Evolutionary conservation across 2,888 invertebrate genomes (phyloP), one percentile per base, ranked within the genome.

Genomic region (Yponomeuta malinellus): DNA sequence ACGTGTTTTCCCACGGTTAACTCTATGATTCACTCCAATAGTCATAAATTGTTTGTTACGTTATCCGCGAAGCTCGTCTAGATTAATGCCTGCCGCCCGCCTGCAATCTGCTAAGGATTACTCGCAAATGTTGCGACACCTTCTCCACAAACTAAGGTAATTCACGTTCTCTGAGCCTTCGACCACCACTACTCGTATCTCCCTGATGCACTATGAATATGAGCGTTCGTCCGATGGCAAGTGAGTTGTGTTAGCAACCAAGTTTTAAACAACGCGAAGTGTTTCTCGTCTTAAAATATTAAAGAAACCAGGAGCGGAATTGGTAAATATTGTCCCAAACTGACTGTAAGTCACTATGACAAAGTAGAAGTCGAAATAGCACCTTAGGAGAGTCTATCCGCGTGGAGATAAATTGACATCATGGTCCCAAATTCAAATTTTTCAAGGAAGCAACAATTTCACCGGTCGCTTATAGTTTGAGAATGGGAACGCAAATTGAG

Each of bases 111-210:
- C 68, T 48, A 29, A 37, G 68, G 68, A 68, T 68, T 68, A 68
- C 68, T 68, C 52, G 68, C n/a, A 64, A 65, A 68, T 43, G 72
- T 78, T 78, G 74, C 78, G 76, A 75, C 76, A 78, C 76, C 77
- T 77, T 74, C 76, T 69, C 31, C 71, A 71, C 72, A 74, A 76
- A 72, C 74, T 74, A 59, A 70, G 72, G 71, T 75, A 74, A 78
- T 75, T 74, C 75, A 72, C 75, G 74, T 74, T 74, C 75, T 74
- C 68, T 68, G 74, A 76, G 74, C 73, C 74, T 74, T 74, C 74
- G 76, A 77, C 76, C 77, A 75, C 77, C 77, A 74, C 75, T 75
- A 73, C 75, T 77, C 71, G 71, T 71, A 74, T 15, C 52, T 59
- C 15, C 52, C 52, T 15, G 52, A 59, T 59, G 52, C 52, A 59